Evolutionary conservation across 2,113 vertebrate species (phyloP).

Genomic region (Gallinago jamesoni): DNA sequence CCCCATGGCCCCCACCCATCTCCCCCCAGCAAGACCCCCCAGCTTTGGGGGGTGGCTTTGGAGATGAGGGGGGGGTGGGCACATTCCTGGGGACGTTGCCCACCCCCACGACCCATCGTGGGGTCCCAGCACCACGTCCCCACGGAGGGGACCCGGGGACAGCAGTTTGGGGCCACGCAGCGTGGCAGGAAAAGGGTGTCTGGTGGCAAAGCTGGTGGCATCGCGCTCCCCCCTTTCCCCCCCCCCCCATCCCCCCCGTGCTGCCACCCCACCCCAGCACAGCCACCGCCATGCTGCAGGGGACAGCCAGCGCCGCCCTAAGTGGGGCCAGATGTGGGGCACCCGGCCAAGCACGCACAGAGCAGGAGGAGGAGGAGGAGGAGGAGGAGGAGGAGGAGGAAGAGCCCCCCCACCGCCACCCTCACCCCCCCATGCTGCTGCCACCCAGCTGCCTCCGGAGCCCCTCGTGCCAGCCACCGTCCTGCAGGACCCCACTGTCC

Average conservation of each 20-base stretch:
- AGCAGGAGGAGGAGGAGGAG: background rate
- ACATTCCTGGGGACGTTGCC: background rate
- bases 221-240: background rate
- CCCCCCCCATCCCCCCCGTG: background rate
- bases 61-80: no score
- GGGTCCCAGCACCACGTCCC: background rate
- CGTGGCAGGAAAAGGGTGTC: background rate
- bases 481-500: background rate
- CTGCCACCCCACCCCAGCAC: background rate
- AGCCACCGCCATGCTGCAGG: background rate
- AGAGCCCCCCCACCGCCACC: background rate
- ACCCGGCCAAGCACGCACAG: background rate
- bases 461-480: background rate
- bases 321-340: background rate
- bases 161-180: background rate
- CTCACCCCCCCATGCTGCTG: background rate
- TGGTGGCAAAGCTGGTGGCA: background rate
- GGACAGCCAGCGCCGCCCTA: background rate
- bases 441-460: background rate
- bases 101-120: fast-evolving
- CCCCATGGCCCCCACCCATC: no score
- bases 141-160: background rate
- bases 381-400: background rate
- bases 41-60: background rate
- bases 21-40: background rate